Conservation (phyloP, 2,888 invertebrate genomes). For the Euclidia mi region DNA sequence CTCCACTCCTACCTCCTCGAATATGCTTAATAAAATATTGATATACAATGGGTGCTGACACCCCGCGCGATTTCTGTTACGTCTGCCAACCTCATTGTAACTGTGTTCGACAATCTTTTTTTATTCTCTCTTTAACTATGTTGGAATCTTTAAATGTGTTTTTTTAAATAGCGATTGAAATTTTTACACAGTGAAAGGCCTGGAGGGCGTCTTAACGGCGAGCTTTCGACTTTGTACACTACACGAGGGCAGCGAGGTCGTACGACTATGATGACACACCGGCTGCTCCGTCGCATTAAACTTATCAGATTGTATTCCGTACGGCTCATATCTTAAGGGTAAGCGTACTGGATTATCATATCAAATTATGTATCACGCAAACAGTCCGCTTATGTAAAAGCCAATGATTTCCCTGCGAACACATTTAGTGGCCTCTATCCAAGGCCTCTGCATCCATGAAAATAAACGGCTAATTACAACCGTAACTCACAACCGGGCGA, state of each 20-base stretch:
- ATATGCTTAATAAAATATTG: slow-evolving; percentile 83
- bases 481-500: slow-evolving; percentile 53
- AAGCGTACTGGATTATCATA: slow-evolving; percentile 21
- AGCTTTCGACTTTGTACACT: slow-evolving; percentile 39
- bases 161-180: slow-evolving; percentile 39
- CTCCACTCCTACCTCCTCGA: slow-evolving; percentile 61
- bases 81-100: slow-evolving; percentile 64
- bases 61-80: slow-evolving; percentile 66
- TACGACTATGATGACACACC: slow-evolving; percentile 19
- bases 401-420: slow-evolving; percentile 14
- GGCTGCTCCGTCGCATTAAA: slow-evolving; percentile 10
- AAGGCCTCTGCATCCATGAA: slow-evolving; percentile 39
- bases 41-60: slow-evolving; percentile 83
- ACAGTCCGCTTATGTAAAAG: slow-evolving; percentile 6
- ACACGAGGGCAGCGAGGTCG: slow-evolving; percentile 29
- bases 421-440: slow-evolving; percentile 27
- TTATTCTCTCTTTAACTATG: slow-evolving; percentile 41
- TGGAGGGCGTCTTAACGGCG: slow-evolving; percentile 23
- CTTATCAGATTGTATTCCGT: slow-evolving; percentile 17
- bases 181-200: slow-evolving; percentile 46
- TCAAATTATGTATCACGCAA: slow-evolving; percentile 13
- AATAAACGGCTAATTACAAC: slow-evolving; percentile 59
- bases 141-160: slow-evolving; percentile 34
- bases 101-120: slow-evolving; percentile 56
- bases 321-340: slow-evolving; percentile 21